These are phyloP conservation scores for Flexamia atlantica DNA, from an alignment of 2,888 invertebrate genomes.

Conservation along the genomic window DNA sequence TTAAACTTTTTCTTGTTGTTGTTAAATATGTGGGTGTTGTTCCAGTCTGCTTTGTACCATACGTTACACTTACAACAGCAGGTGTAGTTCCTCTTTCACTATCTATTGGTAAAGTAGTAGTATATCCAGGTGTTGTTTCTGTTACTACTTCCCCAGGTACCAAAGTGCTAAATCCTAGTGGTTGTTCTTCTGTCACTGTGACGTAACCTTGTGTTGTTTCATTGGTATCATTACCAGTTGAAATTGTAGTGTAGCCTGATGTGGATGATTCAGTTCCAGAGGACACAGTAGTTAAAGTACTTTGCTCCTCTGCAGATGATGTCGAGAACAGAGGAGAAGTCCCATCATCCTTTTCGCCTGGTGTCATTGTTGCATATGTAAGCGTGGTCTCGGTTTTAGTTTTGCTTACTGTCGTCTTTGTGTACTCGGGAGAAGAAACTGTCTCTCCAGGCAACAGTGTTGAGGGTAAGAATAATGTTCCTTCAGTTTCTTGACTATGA, in stretches of 20 bases:
- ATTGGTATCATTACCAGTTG: not conserved
- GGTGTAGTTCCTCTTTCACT: not conserved
- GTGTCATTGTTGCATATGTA: not conserved
- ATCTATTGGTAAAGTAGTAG: not conserved
- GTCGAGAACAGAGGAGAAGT: not conserved
- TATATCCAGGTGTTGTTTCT: not conserved
- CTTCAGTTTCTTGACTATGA: not conserved
- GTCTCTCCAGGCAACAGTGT: not conserved
- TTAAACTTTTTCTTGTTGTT: not conserved
- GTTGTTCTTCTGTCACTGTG: not conserved
- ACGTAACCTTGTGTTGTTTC: not conserved
- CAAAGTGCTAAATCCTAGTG: not conserved
- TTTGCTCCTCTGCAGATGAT: not conserved
- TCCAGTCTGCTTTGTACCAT: not conserved
- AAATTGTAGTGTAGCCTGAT: not conserved
- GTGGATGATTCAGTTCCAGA: not conserved
- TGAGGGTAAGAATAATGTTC: not conserved
- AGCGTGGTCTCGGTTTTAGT: not conserved
- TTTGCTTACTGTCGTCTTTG: not conserved
- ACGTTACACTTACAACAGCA: not conserved
- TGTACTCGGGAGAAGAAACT: not conserved
- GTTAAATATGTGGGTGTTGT: not conserved
- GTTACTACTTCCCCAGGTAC: not conserved
- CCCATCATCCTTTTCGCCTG: not conserved
- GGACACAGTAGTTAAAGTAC: not conserved